Base-by-base conservation (phyloP, 2,113 vertebrate species). In the Sylvicapra grimmia region DNA sequence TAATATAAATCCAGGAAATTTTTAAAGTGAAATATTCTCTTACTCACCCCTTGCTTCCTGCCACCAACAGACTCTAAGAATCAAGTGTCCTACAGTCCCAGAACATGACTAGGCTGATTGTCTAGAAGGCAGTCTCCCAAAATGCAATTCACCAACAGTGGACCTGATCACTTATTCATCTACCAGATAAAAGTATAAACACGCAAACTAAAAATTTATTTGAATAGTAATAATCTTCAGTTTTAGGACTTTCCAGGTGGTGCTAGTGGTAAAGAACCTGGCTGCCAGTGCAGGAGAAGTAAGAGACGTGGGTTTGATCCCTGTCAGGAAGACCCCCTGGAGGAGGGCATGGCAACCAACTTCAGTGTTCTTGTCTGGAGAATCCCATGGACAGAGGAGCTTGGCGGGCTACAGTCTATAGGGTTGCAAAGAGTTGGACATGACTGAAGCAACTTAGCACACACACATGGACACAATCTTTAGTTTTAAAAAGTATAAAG, bases 401-500 rank as follows among this genome's bases (percentile, higher is more conserved):
- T 44, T 44, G 40, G 36, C 1, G 1, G 11, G 21, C 36, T 77
- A 6, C 19, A 44, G 23, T 40, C 12, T 44, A 14, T 14, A 25
- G 72, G 23, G 12, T 14, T 44, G 6, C 72, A 77, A 72, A 72
- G 36, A 77, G 72, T 8, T 27, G 36, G 72, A 77, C 36, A 8
- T 27, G 36, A 44, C 72, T 77, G 72, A 77, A 77, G 72, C 72
- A 77, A 44, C 23, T 40, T 8, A 77, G 36, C 36, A 25, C 36
- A 77, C 23, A 77, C 12, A 2, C 72, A 44, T 27, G 40, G 21
- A 77, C 9, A 89, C 58, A 65, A 93, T 12, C 87, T 97, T 97
- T 0, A 40, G 63, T 33, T 75, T 77, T 14, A 47, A 98, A 98
- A 95, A 93, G 49, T 56, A 94, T 87, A 96, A 79, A 79, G 27